phyloP scores from a whole-genome alignment of 2,113 vertebrate species.

The Aptenodytes forsteri region DNA sequence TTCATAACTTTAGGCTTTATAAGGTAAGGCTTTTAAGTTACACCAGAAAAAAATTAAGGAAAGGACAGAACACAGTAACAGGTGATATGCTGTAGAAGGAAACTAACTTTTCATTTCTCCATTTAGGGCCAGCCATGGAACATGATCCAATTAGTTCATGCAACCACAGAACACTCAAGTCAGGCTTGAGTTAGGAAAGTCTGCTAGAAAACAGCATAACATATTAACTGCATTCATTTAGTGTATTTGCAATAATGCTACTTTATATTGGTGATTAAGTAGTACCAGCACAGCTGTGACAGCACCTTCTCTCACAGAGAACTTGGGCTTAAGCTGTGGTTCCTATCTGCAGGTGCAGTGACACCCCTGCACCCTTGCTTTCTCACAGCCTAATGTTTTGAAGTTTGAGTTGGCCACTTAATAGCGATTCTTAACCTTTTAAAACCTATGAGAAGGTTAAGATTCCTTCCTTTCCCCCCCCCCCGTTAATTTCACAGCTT shows the following conservation, averaged over 20 bases:
- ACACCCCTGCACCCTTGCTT: neutral
- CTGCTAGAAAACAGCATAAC: neutral
- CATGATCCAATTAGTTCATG: neutral
- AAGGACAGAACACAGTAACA: neutral
- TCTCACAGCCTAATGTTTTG: neutral
- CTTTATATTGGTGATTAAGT: neutral
- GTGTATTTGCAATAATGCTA: neutral
- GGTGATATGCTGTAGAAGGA: neutral
- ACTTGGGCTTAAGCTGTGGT: neutral
- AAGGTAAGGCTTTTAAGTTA: neutral
- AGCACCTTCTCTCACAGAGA: neutral
- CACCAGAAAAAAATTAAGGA: neutral
- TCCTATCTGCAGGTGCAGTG: neutral
- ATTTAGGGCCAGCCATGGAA: neutral
- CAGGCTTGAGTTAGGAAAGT: neutral
- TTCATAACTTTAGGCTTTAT: neutral
- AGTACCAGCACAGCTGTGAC: neutral
- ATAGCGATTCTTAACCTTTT: neutral
- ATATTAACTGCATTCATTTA: neutral
- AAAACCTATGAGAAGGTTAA: neutral
- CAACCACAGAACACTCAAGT: neutral
- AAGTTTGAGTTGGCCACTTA: neutral
- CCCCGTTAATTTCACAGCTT: neutral
- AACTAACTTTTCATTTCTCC: neutral
- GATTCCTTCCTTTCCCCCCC: neutral